Evolutionary conservation across 2,888 invertebrate genomes (phyloP).

Genomic region (Arenicola marina): DNA sequence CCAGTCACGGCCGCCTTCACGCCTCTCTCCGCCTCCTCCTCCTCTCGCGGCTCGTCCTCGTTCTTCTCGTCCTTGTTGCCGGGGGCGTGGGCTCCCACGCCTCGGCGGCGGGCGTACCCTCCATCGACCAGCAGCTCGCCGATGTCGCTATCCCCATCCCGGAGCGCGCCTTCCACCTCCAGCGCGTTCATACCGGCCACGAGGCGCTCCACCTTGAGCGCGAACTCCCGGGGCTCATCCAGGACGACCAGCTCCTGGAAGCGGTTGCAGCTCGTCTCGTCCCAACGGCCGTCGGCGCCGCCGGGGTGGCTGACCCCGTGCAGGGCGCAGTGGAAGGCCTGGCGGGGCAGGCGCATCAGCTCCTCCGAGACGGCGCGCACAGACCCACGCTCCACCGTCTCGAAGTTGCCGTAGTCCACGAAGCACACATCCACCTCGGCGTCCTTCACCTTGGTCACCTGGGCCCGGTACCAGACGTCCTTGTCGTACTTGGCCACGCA

Average conservation of each 20-base stretch:
- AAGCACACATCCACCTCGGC: background rate
- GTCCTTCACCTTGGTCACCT: background rate
- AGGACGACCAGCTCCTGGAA: background rate
- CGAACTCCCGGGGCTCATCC: conserved; percentile 3
- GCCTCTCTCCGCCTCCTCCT: no score
- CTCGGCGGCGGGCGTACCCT: background rate
- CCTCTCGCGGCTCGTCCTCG: background rate
- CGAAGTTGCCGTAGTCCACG: conserved; percentile 7
- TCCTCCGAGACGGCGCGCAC: background rate
- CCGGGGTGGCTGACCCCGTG: background rate
- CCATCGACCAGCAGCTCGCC: conserved; percentile 5
- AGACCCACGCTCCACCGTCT: background rate
- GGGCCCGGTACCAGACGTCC: conserved; percentile 7
- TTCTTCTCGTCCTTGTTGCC: background rate
- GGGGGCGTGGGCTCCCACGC: background rate
- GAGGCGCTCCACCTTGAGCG: background rate
- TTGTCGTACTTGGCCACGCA: background rate
- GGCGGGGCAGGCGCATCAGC: conserved; percentile 1
- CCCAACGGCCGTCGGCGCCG: background rate
- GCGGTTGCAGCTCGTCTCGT: conserved; percentile 4
- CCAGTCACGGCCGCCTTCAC: no score
- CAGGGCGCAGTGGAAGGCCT: conserved; percentile 3
- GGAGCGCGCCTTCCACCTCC: background rate
- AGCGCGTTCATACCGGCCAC: background rate
- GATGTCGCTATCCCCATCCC: background rate